Evolutionary conservation across 92 coral and sea anemone genomes (phyloP), one percentile per base, ranked within the genome.

Genomic region (Zoanthus sansibaricus): DNA sequence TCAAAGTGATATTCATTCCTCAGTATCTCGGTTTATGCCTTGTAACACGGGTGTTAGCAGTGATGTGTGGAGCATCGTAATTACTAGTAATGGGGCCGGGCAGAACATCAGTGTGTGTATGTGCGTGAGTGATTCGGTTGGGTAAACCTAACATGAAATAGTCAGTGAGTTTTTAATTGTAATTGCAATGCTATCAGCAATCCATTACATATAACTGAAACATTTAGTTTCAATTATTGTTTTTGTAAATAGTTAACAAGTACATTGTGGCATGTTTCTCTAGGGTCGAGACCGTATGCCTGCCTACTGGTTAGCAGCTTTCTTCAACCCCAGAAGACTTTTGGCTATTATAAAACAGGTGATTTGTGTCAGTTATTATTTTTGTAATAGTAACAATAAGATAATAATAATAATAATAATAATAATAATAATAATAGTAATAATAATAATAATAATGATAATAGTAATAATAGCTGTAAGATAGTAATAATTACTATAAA

Each of bases 241-340:
- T 15, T 6, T 18, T 4, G 5, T 58, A 12, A 12, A 10, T 54
- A 54, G 15, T 5, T 49, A 58, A 17, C 14, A 58, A 58, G 5
- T 58, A 15, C 17, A 14, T 5, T 15, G 3, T 17, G 6, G 25
- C 8, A 17, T 62, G 10, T 72, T 8, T 72, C 37, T 47, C 51
- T 73, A 97, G 99, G 98, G 99, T 75, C 98, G 99, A 37, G 99
- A 97, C 62, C 94, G 95, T 58, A 95, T 97, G 44, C 99, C 99
- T 16, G 99, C 99, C 0, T 97, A 97, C 84, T 97, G 99, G 99
- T 86, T 97, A 47, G 99, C 98, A 6, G 99, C 99, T 6, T 97
- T 97, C 85, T 97, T 97, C 82, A 90, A 97, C 79, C 99, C 99
- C 16, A 91, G 96, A 45, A 93, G 98, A n/a, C 91, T 97, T 48